Percentiles rank a stretch among this genome's conserved stretches.
phyloP scores from a whole-genome alignment of 30 jellyfish, hydroid and myxozoan genomes.

The Turritopsis rubra region DNA sequence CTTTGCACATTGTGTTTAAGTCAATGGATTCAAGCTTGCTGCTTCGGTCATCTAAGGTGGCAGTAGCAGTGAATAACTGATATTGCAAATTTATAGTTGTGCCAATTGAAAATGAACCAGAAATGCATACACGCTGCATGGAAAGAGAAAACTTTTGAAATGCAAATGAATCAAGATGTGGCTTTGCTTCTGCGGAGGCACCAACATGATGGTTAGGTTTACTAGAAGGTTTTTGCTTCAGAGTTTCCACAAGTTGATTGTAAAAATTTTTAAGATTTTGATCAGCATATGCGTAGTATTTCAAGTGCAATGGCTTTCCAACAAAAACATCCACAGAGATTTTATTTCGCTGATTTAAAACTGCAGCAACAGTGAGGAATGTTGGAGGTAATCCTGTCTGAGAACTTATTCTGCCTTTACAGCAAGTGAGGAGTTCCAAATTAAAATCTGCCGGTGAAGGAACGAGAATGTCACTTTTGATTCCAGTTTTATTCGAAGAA shows the following conservation, averaged over 20 bases:
- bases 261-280: not conserved
- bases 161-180: not conserved
- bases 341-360: not conserved
- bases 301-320: slow-evolving; percentile 1
- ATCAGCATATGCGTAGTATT: not conserved
- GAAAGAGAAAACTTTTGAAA: not conserved
- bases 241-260: not conserved
- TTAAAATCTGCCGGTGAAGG: slow-evolving; percentile 17
- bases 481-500: slow-evolving; percentile 15
- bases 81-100: not conserved
- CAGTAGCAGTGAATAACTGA: not conserved
- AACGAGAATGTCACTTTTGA: slow-evolving; percentile 11
- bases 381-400: slow-evolving; percentile 19
- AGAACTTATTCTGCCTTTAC: not conserved
- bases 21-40: not conserved
- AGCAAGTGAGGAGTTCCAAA: not conserved
- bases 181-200: not conserved
- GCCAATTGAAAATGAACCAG: not conserved
- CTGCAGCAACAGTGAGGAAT: not conserved
- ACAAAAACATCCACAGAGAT: not conserved
- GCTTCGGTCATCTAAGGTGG: not conserved
- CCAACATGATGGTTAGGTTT: not conserved
- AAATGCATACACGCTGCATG: not conserved
- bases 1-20: not conserved
- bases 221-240: not conserved